Evolutionary conservation across 2,888 invertebrate species (phyloP).

Genomic region (Harpalus rufipes): DNA sequence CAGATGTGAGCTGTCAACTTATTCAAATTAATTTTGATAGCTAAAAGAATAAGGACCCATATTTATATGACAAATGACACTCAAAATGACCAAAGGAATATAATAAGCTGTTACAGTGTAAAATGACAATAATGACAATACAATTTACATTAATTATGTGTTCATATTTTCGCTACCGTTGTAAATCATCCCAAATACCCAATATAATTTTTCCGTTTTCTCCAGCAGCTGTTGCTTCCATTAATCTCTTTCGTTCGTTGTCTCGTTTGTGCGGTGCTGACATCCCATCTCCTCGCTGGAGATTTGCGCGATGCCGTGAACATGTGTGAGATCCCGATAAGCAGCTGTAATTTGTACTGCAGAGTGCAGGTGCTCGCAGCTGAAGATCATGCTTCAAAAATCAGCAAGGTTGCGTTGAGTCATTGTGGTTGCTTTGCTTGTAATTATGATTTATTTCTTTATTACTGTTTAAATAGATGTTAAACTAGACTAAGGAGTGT

Average conservation of each 20-base stretch:
- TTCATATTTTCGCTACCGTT: no score
- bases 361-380: not conserved
- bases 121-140: no score
- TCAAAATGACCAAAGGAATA: no score
- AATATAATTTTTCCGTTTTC: no score
- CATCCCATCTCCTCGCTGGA: not conserved
- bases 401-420: not conserved
- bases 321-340: not conserved
- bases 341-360: not conserved
- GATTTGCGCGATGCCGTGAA: not conserved
- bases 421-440: not conserved
- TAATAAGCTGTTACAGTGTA: no score
- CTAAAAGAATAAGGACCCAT: no score
- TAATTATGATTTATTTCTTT: constrained; percentile 7
- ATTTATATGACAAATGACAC: no score
- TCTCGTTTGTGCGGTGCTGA: not conserved
- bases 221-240: not conserved
- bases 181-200: no score
- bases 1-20: no score
- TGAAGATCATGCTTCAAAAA: not conserved
- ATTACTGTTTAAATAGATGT: constrained; percentile 1
- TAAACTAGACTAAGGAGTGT: not conserved
- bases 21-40: no score
- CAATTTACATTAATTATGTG: no score
- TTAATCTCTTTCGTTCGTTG: not conserved